Base-by-base conservation (phyloP, 2,888 invertebrate genomes). In the Cryptocheilus praepositus region DNA sequence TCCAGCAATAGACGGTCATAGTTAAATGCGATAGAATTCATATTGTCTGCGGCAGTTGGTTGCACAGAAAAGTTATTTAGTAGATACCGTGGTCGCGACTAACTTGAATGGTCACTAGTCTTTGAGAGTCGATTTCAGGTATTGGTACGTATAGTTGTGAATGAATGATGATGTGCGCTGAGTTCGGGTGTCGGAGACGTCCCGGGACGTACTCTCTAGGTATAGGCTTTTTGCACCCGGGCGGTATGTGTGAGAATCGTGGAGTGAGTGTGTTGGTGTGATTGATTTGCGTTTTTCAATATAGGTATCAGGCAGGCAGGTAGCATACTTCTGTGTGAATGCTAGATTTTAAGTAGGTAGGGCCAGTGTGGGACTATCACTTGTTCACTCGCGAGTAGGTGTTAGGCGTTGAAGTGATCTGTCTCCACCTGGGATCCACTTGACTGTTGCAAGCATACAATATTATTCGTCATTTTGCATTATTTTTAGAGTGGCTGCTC, bases 121-220 rank as follows among this genome's bases (percentile, higher is more conserved):
- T 5, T 45, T 45, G 57, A 19, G 16, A 45, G 57, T 46, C 46
- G 57, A 58, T 58, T 58, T 45, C 57, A 58, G 57, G 19, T 45
- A 22, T 13, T 45, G 57, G 57, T 58, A 58, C 45, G 57, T 58
- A 58, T 0, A 15, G 21, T 45, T 13, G 7, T 22, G 28, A 25
- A 46, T 44, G 15, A 44, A 11, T n/a, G 43, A 46, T 25, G 45
- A 19, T 43, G 21, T 18, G 15, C n/a, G n/a, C 19, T 45, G 45
- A 44, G 22, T 16, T 58, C 21, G 57, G 57, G 46, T 58, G 57
- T 58, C 57, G 57, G 57, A 46, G 57, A 3, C 45, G n/a, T 45
- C 57, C 57, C 57, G 57, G 57, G 57, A 45, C n/a, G 45, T 44
- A 19, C 57, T 46, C 57, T 58, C 57, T 58, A 58, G 57, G 8